Evolutionary conservation across 2,113 vertebrate species (phyloP).

Genomic region (Tautogolabrus adspersus): DNA sequence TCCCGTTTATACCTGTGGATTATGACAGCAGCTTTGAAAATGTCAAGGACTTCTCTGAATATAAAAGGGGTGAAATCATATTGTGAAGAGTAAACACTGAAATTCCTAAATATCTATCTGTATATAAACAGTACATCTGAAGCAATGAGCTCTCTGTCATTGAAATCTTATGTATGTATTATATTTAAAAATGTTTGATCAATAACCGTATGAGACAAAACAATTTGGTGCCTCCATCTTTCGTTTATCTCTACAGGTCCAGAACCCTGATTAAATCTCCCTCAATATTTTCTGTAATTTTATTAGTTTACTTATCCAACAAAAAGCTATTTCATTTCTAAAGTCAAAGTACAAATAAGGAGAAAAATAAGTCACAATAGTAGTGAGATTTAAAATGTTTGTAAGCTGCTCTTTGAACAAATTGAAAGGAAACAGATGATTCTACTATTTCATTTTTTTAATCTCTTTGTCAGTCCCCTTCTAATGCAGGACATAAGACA

Average conservation of each 20-base stretch:
- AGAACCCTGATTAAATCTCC: not conserved
- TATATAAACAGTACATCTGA: not conserved
- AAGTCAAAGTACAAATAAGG: not conserved
- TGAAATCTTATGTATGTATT: not conserved
- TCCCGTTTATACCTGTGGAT: constrained; percentile 53
- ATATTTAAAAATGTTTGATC: not conserved
- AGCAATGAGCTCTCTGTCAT: not conserved
- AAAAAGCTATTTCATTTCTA: not conserved
- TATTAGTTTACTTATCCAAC: not conserved
- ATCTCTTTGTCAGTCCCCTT: not conserved
- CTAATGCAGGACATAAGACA: too few species aligned
- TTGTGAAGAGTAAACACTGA: not conserved
- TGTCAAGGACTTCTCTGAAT: constrained; percentile 61
- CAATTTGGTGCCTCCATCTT: not conserved
- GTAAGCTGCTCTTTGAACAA: too few species aligned
- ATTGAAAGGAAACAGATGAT: not conserved
- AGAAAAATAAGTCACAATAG: too few species aligned
- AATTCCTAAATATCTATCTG: too few species aligned
- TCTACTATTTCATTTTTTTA: not conserved
- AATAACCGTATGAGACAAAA: not conserved
- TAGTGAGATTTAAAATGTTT: not conserved
- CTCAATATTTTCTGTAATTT: not conserved
- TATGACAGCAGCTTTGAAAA: constrained; percentile 64
- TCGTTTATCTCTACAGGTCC: not conserved
- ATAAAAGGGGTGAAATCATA: constrained; percentile 8